Percentiles rank a stretch among this genome's conserved stretches.
Conservation (phyloP, 1,140 invertebrate genomes). For the Ostrea denselamellosa region DNA sequence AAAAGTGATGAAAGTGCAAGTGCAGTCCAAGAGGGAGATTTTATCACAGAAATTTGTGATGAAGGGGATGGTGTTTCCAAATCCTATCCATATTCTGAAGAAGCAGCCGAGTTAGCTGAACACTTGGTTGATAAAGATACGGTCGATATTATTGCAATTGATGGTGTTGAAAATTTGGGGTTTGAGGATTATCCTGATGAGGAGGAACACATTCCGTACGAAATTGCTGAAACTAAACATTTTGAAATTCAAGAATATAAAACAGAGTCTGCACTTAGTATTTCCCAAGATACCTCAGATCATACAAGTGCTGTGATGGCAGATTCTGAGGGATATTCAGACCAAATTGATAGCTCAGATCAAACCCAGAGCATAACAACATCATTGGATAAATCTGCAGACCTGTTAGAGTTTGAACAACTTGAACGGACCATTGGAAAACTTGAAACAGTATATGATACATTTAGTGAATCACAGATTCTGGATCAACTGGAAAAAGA, state of each 20-base stretch:
- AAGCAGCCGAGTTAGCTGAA: slow-evolving; percentile 39
- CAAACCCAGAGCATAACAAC: slow-evolving; percentile 9
- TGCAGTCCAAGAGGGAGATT: neutral
- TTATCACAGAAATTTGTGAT: neutral
- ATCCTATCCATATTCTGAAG: slow-evolving; percentile 42
- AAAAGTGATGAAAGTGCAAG: neutral
- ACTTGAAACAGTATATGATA: slow-evolving; percentile 39
- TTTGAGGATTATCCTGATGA: neutral
- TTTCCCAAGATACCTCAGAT: slow-evolving; percentile 28
- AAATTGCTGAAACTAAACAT: neutral
- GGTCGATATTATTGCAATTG: slow-evolving; percentile 16
- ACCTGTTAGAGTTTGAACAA: slow-evolving; percentile 37
- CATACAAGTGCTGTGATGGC: slow-evolving; percentile 21
- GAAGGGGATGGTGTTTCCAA: neutral
- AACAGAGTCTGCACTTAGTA: neutral
- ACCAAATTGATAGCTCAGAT: slow-evolving; percentile 16
- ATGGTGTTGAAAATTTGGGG: slow-evolving; percentile 31
- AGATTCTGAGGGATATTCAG: slow-evolving; percentile 30
- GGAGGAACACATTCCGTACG: neutral
- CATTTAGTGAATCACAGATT: slow-evolving; percentile 42
- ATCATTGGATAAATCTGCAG: slow-evolving; percentile 25
- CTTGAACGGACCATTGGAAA: slow-evolving; percentile 12
- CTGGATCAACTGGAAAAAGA: slow-evolving; percentile 42
- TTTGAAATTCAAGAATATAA: slow-evolving; percentile 14
- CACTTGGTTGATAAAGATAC: slow-evolving; percentile 36